Conservation (phyloP, 2,888 invertebrate genomes). For the Poecilobothrus nobilitatus region DNA sequence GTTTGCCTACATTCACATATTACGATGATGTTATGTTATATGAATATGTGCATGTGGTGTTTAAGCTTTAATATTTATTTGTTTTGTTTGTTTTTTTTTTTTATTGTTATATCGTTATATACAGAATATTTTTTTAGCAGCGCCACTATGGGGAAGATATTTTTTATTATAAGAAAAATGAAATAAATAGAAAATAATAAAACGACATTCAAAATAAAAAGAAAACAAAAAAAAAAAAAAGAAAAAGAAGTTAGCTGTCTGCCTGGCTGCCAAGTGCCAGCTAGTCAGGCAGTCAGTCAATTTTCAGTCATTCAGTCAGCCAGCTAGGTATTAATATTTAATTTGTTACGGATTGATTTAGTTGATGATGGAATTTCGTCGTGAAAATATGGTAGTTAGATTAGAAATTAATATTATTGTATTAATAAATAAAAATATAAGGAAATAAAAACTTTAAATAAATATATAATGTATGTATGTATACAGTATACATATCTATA, state of each 20-base stretch:
- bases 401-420: no score
- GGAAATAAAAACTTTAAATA: no score
- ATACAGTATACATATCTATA: no score
- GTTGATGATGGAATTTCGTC: conserved; percentile 4
- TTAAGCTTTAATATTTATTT: no score
- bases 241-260: background rate
- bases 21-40: no score
- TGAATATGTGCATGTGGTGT: no score
- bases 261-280: background rate
- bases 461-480: no score
- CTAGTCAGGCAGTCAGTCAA: background rate
- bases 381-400: background rate
- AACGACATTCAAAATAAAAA: background rate
- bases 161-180: background rate
- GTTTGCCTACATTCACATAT: no score
- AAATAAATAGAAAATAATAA: no score
- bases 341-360: background rate
- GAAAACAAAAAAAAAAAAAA: background rate
- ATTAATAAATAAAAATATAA: no score
- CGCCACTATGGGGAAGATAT: background rate
- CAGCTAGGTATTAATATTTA: background rate
- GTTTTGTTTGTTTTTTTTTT: no score
- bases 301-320: background rate
- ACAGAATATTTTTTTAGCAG: background rate
- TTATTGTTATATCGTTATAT: no score